phyloP scores from a whole-genome alignment of 2,888 invertebrate genomes.

The Cheilosia grossa region DNA sequence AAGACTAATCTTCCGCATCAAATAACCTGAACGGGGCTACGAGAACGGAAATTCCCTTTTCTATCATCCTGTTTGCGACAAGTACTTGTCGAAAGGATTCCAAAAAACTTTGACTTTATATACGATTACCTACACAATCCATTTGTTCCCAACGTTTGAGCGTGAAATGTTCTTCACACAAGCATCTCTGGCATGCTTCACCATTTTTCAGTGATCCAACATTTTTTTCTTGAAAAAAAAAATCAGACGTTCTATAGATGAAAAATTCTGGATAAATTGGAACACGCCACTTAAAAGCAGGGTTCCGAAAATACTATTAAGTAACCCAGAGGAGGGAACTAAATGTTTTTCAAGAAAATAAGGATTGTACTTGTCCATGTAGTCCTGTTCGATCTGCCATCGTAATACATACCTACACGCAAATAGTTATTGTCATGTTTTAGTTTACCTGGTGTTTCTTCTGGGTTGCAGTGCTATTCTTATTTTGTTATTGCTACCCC shows the following conservation, averaged over 20 bases:
- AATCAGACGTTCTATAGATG: slow-evolving; percentile 44
- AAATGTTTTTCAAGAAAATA: slow-evolving; percentile 53
- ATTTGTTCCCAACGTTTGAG: slow-evolving; percentile 66
- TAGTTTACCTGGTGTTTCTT: slow-evolving; percentile 57
- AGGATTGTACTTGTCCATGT: slow-evolving; percentile 43
- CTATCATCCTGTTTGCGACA: slow-evolving; percentile 16
- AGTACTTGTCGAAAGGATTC: neutral
- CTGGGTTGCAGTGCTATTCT: slow-evolving; percentile 31
- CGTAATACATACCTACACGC: neutral
- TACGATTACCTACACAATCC: slow-evolving; percentile 32
- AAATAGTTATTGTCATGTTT: slow-evolving; percentile 19
- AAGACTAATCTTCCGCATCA: slow-evolving; percentile 69
- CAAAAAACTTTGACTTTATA: slow-evolving; percentile 34
- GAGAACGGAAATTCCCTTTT: slow-evolving; percentile 16
- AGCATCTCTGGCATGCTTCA: slow-evolving; percentile 13
- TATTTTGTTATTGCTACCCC: slow-evolving; percentile 30
- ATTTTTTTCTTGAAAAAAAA: slow-evolving; percentile 57
- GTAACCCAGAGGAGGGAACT: slow-evolving; percentile 49
- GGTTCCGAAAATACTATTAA: slow-evolving; percentile 23
- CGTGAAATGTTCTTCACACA: slow-evolving; percentile 58
- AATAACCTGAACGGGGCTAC: slow-evolving; percentile 46
- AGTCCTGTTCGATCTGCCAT: slow-evolving; percentile 2
- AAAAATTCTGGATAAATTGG: neutral
- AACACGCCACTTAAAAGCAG: slow-evolving; percentile 2
- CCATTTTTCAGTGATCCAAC: slow-evolving; percentile 30